phyloP scores from a whole-genome alignment of 2,797 vertebrate species.

The Cetoscarus ocellatus region DNA sequence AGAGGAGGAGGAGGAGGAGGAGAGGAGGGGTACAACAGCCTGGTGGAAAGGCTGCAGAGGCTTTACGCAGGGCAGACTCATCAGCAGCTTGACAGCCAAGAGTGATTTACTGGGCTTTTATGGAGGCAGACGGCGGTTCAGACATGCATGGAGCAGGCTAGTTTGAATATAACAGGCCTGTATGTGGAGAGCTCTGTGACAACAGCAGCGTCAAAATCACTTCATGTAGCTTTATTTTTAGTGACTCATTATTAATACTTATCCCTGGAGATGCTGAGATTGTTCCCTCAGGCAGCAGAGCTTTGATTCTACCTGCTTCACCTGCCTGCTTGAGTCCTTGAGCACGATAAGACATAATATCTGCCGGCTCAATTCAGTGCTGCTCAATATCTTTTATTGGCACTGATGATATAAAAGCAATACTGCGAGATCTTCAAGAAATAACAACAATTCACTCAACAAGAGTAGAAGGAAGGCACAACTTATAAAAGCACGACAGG shows the following conservation, averaged over 20 bases:
- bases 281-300: constrained; percentile 19
- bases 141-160: constrained; percentile 23
- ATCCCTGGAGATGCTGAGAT: constrained; percentile 15
- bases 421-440: not conserved
- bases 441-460: not conserved
- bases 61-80: constrained; percentile 69
- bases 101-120: constrained; percentile 68
- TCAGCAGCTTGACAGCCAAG: constrained; percentile 61
- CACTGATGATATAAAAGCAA: not conserved
- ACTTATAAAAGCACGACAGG: too few relatives aligned
- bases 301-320: constrained; percentile 26
- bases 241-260: constrained; percentile 28
- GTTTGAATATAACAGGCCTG: constrained; percentile 30
- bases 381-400: not conserved
- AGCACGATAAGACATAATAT: not conserved
- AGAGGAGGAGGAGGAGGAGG: constrained; percentile 29
- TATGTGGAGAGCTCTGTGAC: not conserved
- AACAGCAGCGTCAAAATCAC: constrained; percentile 12
- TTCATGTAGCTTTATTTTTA: constrained; percentile 24
- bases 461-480: too few relatives aligned
- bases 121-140: constrained; percentile 39
- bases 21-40: constrained; percentile 46
- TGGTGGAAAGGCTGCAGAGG: constrained; percentile 68
- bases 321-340: constrained; percentile 14
- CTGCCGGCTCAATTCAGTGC: not conserved